phyloP scores from a whole-genome alignment of 2,888 invertebrate genomes.

The Ischnus inquisitorius region DNA sequence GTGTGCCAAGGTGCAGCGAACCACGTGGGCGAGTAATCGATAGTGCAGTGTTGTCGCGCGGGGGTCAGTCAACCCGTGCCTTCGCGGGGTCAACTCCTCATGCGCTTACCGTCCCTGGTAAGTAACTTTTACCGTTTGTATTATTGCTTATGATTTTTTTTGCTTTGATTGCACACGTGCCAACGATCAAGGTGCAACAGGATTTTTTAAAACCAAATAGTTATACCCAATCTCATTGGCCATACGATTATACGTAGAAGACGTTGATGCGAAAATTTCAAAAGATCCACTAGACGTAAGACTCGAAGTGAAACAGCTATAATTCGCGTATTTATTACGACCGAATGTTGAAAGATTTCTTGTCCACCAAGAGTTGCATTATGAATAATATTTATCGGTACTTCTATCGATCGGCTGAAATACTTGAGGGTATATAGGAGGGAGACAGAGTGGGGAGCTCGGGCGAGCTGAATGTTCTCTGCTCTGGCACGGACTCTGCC shows the following conservation, averaged over 20 bases:
- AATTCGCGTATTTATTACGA: no score
- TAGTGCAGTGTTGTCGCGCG: constrained; percentile 84
- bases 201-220: neutral
- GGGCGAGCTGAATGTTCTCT: neutral
- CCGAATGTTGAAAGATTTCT: neutral
- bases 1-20: constrained; percentile 81
- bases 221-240: neutral
- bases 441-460: neutral
- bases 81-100: constrained; percentile 81
- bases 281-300: no score
- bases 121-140: constrained; percentile 52
- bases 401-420: constrained; percentile 38
- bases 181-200: neutral
- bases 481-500: neutral
- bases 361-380: neutral
- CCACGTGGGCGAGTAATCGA: constrained; percentile 83
- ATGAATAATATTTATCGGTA: constrained; percentile 38
- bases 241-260: neutral
- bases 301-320: no score
- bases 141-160: constrained; percentile 23
- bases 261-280: neutral
- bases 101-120: constrained; percentile 70
- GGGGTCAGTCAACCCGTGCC: constrained; percentile 82
- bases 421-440: neutral
- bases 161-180: neutral